Evolutionary conservation across 92 coral and sea anemone genomes (phyloP), one percentile per base, ranked within the genome.

Genomic region (Epizoanthus fatuus): DNA sequence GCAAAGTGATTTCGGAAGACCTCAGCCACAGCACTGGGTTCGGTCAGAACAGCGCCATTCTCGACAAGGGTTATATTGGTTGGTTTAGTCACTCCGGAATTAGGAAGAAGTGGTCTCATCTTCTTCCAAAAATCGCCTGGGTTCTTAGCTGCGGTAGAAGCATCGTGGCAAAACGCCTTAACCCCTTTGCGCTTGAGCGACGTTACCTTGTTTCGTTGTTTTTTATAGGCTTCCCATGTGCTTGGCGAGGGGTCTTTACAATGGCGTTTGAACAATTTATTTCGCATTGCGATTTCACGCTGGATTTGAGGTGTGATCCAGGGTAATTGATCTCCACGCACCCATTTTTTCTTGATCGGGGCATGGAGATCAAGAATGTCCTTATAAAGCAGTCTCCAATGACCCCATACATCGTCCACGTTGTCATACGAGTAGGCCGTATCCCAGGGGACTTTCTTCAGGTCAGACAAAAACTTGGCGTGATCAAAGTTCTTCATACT

Each of bases 61-160:
- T 86, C 86, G n/a, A 79, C 79, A 67, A 79, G 57, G 57, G 59
- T 79, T 42, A 73, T 77, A 51, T 53, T 70, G 17, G 58, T 56
- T 69, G 58, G 69, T 64, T 80, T 37, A 42, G 47, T 42, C 47
- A 42, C 47, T 2, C 47, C 47, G 47, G 6, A 42, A 42, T 42
- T 42, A 42, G 85, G 90, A 62, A 86, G 77, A 17, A 78, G 82
- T 86, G 79, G 90, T 66, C 66, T 63, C 76, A 86, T 76, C 47
- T 65, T 86, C 74, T 86, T 60, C 77, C 90, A 86, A 67, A 86
- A 78, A 70, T 86, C 90, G 69, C 72, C 77, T 63, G 78, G 90
- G 72, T 84, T 12, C 40, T 56, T 83, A 20, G 81, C 4, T 49
- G 80, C 72, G 49, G 15, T 51, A 44, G 90, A 75, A 45, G 78